Evolutionary conservation across 2,888 invertebrate genomes (phyloP).

Genomic region (Eulithis testata): DNA sequence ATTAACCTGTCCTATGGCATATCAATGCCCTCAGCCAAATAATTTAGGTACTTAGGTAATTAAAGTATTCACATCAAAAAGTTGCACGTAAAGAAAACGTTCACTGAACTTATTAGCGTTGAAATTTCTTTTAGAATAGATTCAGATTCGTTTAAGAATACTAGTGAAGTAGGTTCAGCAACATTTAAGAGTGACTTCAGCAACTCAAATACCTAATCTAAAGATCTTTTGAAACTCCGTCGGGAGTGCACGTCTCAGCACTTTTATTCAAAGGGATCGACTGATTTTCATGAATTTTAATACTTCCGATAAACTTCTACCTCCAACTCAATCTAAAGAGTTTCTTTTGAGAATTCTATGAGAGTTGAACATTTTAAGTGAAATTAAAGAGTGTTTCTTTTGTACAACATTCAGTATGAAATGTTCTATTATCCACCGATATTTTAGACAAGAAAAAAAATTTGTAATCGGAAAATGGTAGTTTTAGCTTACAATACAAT

Average conservation of each 20-base stretch:
- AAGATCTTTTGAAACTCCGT: constrained; percentile 17
- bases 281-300: constrained; percentile 49
- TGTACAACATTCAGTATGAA: neutral
- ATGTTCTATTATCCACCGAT: too few species aligned
- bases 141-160: neutral
- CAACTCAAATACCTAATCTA: constrained; percentile 20
- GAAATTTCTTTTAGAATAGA: neutral
- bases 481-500: too few species aligned
- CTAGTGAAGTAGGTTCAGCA: neutral
- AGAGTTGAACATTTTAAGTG: constrained; percentile 27
- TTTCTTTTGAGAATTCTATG: constrained; percentile 29
- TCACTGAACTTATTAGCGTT: too few species aligned
- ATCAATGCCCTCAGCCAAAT: too few species aligned
- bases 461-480: too few species aligned
- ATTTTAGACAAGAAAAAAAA: neutral
- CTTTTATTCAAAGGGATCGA: constrained; percentile 21
- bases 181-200: neutral
- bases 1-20: too few species aligned
- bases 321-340: constrained; percentile 35
- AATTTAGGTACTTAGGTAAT: too few species aligned
- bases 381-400: constrained; percentile 11
- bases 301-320: constrained; percentile 42
- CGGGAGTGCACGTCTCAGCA: constrained; percentile 11
- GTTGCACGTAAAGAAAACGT: too few species aligned
- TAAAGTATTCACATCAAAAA: too few species aligned